A percentile compares a stretch with the other conserved stretches of the same genome.
These are phyloP conservation scores for Bostrychus sinensis DNA, from an alignment of 2,113 vertebrate genomes.

Conservation along the genomic window DNA sequence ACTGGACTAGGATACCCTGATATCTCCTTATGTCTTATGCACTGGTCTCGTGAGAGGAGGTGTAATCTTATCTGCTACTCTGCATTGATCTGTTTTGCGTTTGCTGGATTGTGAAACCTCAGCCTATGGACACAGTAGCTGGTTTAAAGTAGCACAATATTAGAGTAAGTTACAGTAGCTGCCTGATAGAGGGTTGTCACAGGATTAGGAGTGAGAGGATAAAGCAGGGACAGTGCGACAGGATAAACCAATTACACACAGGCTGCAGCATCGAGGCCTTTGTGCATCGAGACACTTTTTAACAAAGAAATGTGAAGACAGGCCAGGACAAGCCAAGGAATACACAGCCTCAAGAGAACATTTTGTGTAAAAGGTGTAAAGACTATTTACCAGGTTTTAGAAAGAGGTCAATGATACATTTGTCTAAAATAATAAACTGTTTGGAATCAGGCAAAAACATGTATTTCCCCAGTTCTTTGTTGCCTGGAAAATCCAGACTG, in stretches of 20 bases:
- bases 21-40: background rate
- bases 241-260: constrained; percentile 72
- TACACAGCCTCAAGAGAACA: too few species aligned
- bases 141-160: constrained; percentile 1
- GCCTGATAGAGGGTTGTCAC: constrained; percentile 39
- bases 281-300: background rate
- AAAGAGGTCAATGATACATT: too few species aligned
- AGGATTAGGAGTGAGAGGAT: constrained; percentile 72
- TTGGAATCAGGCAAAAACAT: too few species aligned
- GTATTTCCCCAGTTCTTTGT: too few species aligned
- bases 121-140: background rate
- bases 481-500: too few species aligned
- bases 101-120: constrained; percentile 1
- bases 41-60: background rate
- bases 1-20: background rate
- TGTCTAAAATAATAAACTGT: too few species aligned
- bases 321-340: too few species aligned
- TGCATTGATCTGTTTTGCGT: constrained; percentile 5
- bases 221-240: constrained; percentile 41
- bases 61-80: constrained; percentile 14
- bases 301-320: too few species aligned
- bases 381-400: too few species aligned
- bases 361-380: too few species aligned
- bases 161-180: background rate
- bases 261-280: constrained; percentile 5